Percentiles rank a stretch among this genome's conserved stretches.
Evolutionary conservation across 2,888 invertebrate genomes (phyloP).

Genomic region (Ichneumoninae sp.): DNA sequence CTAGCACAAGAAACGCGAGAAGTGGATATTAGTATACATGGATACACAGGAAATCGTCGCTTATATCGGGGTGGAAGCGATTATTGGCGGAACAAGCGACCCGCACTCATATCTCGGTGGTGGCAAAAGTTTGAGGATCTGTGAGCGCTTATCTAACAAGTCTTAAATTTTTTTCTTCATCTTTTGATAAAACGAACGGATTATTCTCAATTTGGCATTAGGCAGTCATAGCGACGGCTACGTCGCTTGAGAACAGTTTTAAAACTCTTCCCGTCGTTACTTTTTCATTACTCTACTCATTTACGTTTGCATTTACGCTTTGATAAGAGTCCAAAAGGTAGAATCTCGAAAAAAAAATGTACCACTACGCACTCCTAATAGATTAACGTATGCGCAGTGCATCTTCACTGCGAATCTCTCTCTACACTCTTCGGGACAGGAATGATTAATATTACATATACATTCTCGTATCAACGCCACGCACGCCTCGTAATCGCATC

Average conservation of each 20-base stretch:
- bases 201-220: conserved; percentile 80
- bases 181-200: conserved; percentile 51
- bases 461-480: conserved; percentile 7
- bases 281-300: conserved; percentile 17
- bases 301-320: conserved; percentile 4
- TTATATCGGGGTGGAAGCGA: conserved; percentile 24
- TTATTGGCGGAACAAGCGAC: conserved; percentile 33
- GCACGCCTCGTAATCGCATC: conserved; percentile 8
- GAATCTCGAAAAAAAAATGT: conserved; percentile 34
- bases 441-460: conserved; percentile 49
- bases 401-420: conserved; percentile 14
- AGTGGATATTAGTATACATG: conserved; percentile 27
- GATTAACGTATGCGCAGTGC: conserved; percentile 21
- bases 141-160: conserved; percentile 26
- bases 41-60: conserved; percentile 17
- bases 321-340: conserved; percentile 35
- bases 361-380: not conserved
- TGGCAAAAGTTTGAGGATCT: conserved; percentile 23
- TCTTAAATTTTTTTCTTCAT: conserved; percentile 24
- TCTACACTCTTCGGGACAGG: conserved; percentile 39
- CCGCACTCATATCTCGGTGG: conserved; percentile 11
- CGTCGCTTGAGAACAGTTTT: conserved; percentile 60
- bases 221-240: conserved; percentile 79
- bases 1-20: conserved; percentile 52
- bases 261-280: conserved; percentile 41